Base-by-base conservation (phyloP, 2,113 vertebrate genomes). In the Ia io region DNA sequence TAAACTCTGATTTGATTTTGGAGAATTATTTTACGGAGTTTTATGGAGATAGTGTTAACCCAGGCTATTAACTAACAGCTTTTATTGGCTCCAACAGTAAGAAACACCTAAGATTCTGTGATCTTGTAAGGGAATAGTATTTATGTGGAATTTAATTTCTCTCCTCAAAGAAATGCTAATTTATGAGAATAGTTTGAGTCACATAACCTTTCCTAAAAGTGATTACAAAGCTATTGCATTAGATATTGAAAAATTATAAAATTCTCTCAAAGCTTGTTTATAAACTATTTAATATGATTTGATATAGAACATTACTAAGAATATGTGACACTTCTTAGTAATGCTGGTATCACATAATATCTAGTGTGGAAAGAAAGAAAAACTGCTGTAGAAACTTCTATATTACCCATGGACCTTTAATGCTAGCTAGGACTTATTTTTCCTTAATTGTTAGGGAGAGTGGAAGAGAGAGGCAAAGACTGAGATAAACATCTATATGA, bases 191-290 rank as follows among this genome's bases (percentile, higher is more conserved):
- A 73, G 70, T 92, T 77, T 91, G 1, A 78, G 56, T 91, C 76
- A 3, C 37, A 85, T 56, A 86, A 71, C 16, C 30, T 91, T 95
- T 90, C 30, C 91, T 78, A 65, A 79, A 77, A 95, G 1, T 95
- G 35, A 96, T 67, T 77, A 73, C 3, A 95, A 95, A 96, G 79
- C 9, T 96, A 22, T 49, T 91, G 12, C 77, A 97, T 93, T n/a
- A 85, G 84, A 86, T 94, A n/a, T 61, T 95, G 61, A 73, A 56
- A 95, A 73, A 91, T 82, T 87, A 16, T 35, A 53, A 90, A 80
- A 95, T 83, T 51, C 6, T 84, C 61, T 93, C 35, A 86, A 86
- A 87, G 42, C 17, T 22, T 2, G 47, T 85, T 93, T 30, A 74
- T 67, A 86, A 79, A 95, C 40, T 74, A 4, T 86, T 94, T 47